Conservation (phyloP, 2,113 vertebrate genomes). For the Thymallus thymallus region DNA sequence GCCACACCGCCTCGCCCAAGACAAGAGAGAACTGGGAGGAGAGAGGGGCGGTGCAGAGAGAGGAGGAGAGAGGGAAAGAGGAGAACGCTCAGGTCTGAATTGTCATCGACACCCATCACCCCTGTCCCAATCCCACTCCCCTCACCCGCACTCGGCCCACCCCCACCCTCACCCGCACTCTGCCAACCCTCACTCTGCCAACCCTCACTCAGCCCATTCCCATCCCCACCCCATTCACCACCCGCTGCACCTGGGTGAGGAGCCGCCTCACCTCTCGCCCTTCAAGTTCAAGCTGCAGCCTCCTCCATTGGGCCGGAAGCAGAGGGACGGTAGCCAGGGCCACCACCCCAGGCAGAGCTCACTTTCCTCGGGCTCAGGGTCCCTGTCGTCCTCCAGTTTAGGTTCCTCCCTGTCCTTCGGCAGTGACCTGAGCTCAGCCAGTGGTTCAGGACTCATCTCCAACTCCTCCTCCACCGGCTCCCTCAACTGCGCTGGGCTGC, state of each 20-base stretch:
- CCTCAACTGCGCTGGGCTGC: conserved; percentile 75
- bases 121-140: conserved; percentile 60
- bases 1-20: conserved; percentile 78
- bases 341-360: conserved; percentile 58
- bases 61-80: conserved; percentile 26
- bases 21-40: conserved; percentile 49
- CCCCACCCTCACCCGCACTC: conserved; percentile 55
- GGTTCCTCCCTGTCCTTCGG: conserved; percentile 75
- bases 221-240: conserved; percentile 62
- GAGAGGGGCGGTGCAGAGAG: not conserved
- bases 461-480: conserved; percentile 74
- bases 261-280: conserved; percentile 74
- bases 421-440: conserved; percentile 74
- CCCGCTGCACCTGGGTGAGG: conserved; percentile 70
- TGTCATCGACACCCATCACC: conserved; percentile 56
- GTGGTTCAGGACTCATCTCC: conserved; percentile 72
- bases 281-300: conserved; percentile 95
- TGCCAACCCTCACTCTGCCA: conserved; percentile 51
- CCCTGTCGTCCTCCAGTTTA: conserved; percentile 69
- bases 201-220: conserved; percentile 33
- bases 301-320: conserved; percentile 81
- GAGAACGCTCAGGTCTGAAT: conserved; percentile 36
- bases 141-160: conserved; percentile 56
- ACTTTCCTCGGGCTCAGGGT: conserved; percentile 68
- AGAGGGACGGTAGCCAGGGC: conserved; percentile 68